Base-by-base conservation (phyloP, 2,113 vertebrate genomes). In the Mastomys coucha region DNA sequence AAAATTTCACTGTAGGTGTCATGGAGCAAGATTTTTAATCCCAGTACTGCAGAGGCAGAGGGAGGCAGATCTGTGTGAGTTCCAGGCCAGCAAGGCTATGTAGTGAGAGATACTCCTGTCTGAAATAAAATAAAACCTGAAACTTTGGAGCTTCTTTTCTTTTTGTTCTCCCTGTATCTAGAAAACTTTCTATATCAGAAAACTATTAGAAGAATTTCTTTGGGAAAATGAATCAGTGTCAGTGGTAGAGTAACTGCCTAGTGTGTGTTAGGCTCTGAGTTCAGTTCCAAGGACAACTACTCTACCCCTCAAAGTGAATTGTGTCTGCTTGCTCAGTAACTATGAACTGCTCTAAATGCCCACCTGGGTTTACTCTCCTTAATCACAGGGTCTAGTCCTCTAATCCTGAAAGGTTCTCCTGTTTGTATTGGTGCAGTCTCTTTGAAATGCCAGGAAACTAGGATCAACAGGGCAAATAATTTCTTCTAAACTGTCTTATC, bases 401-500 rank as follows among this genome's bases (percentile, higher is more conserved):
- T 95, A 56, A 28, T 60, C 22, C 63, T 92, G 91, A 93, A 88
- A 92, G 33, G 16, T n/a, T 95, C 73, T 94, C 19, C 24, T 89
- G 73, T 90, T 92, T 97, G 70, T 97, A 81, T 91, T 92, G 53
- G 82, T 86, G 45, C 26, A 82, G 58, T 91, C 22, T 19, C n/a
- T 93, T 12, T 94, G 89, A 78, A 95, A 89, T 97, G 89, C 88
- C 94, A 77, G 78, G 73, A 89, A 93, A 80, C 4, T 26, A 60
- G 75, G 60, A 81, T 93, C 67, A 26, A 22, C 77, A 63, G 80
- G 88, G 53, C 53, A 97, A 93, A 94, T 86, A 24, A 69, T 91
- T 98, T 56, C 49, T 92, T 92, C 80, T 92, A 45, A 91, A 97
- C 88, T 95, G 90, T 95, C n/a, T 94, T 95, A 94, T 72, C 90